phyloP scores from a whole-genome alignment of 30 jellyfish, hydroid and myxozoan genomes.

The Aurelia sp. region DNA sequence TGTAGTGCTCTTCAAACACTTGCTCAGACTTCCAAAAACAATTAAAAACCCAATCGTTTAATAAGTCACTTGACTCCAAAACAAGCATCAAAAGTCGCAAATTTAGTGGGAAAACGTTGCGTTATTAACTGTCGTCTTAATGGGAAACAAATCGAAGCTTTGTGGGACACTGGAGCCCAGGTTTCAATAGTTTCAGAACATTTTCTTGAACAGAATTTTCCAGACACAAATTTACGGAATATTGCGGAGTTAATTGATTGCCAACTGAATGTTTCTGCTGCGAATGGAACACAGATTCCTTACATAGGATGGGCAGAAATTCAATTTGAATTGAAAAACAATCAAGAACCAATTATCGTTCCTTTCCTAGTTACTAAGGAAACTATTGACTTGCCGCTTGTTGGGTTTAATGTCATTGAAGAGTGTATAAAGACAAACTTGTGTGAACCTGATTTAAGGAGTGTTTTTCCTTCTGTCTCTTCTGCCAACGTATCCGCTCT shows the following conservation, averaged over 20 bases:
- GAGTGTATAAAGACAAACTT: slow-evolving; percentile 2
- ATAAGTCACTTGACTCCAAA: slow-evolving; percentile 54
- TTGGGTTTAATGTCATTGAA: slow-evolving; percentile 8
- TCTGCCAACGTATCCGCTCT: background rate
- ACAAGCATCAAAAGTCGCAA: slow-evolving; percentile 38
- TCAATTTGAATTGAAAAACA: slow-evolving; percentile 5
- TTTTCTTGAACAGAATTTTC: slow-evolving; percentile 35
- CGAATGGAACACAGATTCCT: slow-evolving; percentile 9
- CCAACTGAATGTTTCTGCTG: slow-evolving; percentile 26
- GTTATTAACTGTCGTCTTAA: slow-evolving; percentile 20
- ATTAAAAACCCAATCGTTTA: slow-evolving; percentile 14
- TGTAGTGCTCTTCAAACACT: slow-evolving; percentile 44
- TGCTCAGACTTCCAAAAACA: slow-evolving; percentile 10
- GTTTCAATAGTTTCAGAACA: slow-evolving; percentile 44
- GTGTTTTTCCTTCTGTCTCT: slow-evolving; percentile 10
- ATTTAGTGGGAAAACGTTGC: slow-evolving; percentile 47
- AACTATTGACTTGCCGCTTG: slow-evolving; percentile 1
- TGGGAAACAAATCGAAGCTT: background rate
- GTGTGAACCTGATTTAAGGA: background rate
- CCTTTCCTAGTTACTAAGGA: slow-evolving; percentile 26
- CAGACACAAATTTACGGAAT: slow-evolving; percentile 12
- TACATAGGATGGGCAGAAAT: slow-evolving; percentile 21
- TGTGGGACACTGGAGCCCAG: slow-evolving; percentile 76
- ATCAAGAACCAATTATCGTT: background rate
- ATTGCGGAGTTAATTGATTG: slow-evolving; percentile 13